Base-by-base conservation (phyloP, 1,140 invertebrate species). In the Penaeus vannamei region DNA sequence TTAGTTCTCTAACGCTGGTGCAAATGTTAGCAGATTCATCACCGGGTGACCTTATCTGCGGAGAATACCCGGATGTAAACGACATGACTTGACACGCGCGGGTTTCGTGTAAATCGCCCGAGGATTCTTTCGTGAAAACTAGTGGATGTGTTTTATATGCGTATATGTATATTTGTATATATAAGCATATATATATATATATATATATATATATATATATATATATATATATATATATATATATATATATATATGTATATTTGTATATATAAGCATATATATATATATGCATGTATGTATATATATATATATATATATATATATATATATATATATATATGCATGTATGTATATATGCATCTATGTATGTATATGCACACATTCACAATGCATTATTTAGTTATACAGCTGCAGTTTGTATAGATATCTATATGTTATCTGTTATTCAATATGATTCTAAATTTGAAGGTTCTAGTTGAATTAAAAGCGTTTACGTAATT, bases 191-290 rank as follows among this genome's bases (percentile, higher is more conserved):
- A 59, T 81, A 60, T 81, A 17, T 81, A 81, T 81, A n/a, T 81
- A 23, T 59, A 26, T 81, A 81, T 81, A 60, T 81, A 53, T 81
- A 81, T 53, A 81, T 81, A 53, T 80, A 80, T 80, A 53, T 80
- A 80, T 36, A 53, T 80, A 80, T 80, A 53, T 80, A 80, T 80
- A 53, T 80, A 80, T 80, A 53, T 80, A 80, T 80, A 53, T 80
- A 80, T 80, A 53, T 80, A 80, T 80, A 53, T 80, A 80, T 80
- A 53, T 80, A 80, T 80, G n/a, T 80, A 80, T 80, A n/a, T 80
- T 42, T 46, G n/a, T 80, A 80, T 80, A 53, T 80, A 80, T 80
- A 53, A 32, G 32, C 32, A 53, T 80, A 80, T 80, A 53, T 80
- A 80, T 80, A 53, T 80, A 80, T 29, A 53, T 32, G 42, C 12